These are phyloP conservation scores for Synergus laeviventris DNA, from an alignment of 2,888 invertebrate species.

Conservation along the genomic window DNA sequence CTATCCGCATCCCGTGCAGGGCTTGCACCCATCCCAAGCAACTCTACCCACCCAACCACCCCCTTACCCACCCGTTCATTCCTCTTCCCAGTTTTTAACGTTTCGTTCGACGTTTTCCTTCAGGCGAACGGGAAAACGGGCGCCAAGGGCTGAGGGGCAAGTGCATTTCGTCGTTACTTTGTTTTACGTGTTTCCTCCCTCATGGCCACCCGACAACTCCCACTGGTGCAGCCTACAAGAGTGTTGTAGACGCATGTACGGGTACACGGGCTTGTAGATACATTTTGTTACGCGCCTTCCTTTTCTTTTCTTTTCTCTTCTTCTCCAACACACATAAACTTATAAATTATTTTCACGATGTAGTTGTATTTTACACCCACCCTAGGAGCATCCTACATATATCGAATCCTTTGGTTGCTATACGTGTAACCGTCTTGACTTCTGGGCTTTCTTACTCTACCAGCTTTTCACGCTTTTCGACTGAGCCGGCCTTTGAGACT, in stretches of 20 bases:
- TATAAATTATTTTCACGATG: slow-evolving; percentile 4
- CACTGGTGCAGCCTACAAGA: slow-evolving; percentile 41
- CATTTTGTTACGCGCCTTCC: slow-evolving; percentile 54
- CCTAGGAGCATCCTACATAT: slow-evolving; percentile 21
- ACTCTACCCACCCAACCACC: slow-evolving; percentile 49
- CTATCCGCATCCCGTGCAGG: slow-evolving; percentile 46
- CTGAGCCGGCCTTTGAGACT: background rate
- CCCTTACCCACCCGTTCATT: slow-evolving; percentile 57
- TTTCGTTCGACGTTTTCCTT: slow-evolving; percentile 75
- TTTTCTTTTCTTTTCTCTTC: slow-evolving; percentile 47
- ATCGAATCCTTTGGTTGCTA: slow-evolving; percentile 6
- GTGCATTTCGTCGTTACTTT: slow-evolving; percentile 75
- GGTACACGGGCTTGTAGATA: slow-evolving; percentile 42
- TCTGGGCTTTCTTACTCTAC: slow-evolving; percentile 28
- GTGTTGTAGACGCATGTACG: slow-evolving; percentile 39
- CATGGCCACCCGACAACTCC: slow-evolving; percentile 50
- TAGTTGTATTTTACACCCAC: slow-evolving; percentile 21
- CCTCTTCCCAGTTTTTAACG: slow-evolving; percentile 73
- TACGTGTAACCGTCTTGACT: slow-evolving; percentile 40
- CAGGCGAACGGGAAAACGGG: slow-evolving; percentile 59
- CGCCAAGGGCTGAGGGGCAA: slow-evolving; percentile 59
- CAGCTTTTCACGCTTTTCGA: background rate
- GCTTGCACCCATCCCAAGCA: slow-evolving; percentile 53
- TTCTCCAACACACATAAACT: background rate
- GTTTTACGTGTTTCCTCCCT: slow-evolving; percentile 70